Percentiles rank a stretch among this genome's conserved stretches.
These are phyloP conservation scores for Flabesymbios commensalis DNA, from an alignment of 2,888 invertebrate genomes.

Conservation along the genomic window DNA sequence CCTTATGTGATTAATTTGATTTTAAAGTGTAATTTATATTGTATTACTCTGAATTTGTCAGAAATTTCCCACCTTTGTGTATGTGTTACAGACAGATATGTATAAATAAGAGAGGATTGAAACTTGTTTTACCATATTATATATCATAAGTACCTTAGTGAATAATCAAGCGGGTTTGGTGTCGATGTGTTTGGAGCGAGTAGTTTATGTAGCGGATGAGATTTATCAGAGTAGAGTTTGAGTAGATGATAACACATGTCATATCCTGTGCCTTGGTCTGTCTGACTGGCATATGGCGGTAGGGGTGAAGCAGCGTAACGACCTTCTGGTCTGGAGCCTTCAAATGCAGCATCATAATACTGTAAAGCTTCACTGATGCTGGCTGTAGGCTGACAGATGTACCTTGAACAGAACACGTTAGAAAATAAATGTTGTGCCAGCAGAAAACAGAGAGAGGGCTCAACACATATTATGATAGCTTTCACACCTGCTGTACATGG, in stretches of 20 bases:
- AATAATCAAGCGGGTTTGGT: slow-evolving; percentile 79
- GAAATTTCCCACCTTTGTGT: too few species aligned
- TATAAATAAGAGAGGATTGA: too few species aligned
- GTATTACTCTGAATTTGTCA: too few species aligned
- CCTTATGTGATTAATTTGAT: too few species aligned
- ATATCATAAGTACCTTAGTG: slow-evolving; percentile 64
- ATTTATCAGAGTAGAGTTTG: slow-evolving; percentile 71
- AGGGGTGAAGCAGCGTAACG: slow-evolving; percentile 53
- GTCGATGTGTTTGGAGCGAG: slow-evolving; percentile 79
- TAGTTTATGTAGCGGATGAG: slow-evolving; percentile 68
- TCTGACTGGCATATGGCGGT: slow-evolving; percentile 51
- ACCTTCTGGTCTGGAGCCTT: slow-evolving; percentile 34
- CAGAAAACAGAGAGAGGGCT: too few species aligned
- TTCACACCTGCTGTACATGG: not conserved
- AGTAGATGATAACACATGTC: slow-evolving; percentile 83
- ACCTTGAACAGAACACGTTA: slow-evolving; percentile 67
- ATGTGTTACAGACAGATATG: too few species aligned
- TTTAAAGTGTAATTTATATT: too few species aligned
- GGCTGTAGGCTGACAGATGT: slow-evolving; percentile 71
- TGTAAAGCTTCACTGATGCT: slow-evolving; percentile 75
- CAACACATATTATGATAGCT: not conserved
- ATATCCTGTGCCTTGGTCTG: slow-evolving; percentile 34
- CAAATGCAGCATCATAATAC: slow-evolving; percentile 71
- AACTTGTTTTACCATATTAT: too few species aligned
- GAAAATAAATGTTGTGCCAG: too few species aligned